Base-by-base conservation (phyloP, 2,113 vertebrate genomes). In the Lepidothrix coronata region DNA sequence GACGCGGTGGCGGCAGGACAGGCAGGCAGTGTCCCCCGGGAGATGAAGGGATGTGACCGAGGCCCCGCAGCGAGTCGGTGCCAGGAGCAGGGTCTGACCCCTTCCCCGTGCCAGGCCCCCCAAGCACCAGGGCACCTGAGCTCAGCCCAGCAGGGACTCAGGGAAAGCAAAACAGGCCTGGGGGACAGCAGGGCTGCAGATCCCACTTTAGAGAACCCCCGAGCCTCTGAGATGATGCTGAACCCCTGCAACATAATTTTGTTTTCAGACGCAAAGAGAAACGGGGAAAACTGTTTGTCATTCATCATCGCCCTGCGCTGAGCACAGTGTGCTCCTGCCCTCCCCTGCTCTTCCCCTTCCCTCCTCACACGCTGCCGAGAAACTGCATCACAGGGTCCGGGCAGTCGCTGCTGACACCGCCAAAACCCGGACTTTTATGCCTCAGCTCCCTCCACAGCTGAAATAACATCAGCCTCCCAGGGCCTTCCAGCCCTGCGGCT, bases 331-430 rank as follows among this genome's bases (percentile, higher is more conserved):
- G 82, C 54, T 88, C 74, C 85, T 39, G 22, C 77, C 84, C 81
- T 91, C 57, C 81, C 78, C 52, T 37, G 71, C 77, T 79, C 82
- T 90, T 65, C 81, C 58, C 65, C 65, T 89, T 85, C 90, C 65
- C 92, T 84, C 73, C 86, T 71, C 86, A 27, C 65, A 39, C 5
- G 1, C 85, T 81, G 92, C 84, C 6, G 33, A 63, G 74, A 89
- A 95, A 62, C 65, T 18, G 20, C 21, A 84, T 31, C 76, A 25
- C 91, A 66, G 72, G 25, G 41, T 5, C 63, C 1, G 2, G 78
- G 72, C 78, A 79, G 88, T 9, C 59, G 92, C 82, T 96, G 96
- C 95, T 95, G 95, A 96, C 95, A 95, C 13, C 93, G 90, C 90
- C 85, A 91, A 94, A 96, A 87, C 25, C 59, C 41, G 48, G 86